Evolutionary conservation across 2,888 invertebrate species (phyloP).

Genomic region (Amiota minor): DNA sequence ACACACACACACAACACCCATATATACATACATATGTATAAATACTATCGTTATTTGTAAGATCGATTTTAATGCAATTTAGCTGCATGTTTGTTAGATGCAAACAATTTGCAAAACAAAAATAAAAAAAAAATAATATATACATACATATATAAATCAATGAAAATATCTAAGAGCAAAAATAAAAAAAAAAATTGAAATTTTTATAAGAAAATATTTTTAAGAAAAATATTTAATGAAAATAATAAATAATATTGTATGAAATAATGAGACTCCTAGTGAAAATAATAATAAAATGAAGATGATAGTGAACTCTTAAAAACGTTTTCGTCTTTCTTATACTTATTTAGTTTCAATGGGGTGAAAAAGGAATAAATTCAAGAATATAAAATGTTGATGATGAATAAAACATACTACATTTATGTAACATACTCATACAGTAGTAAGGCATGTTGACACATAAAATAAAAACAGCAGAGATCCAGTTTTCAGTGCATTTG

Average conservation of each 20-base stretch:
- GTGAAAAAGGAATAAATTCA: no score
- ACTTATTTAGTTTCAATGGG: no score
- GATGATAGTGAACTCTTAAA: not conserved
- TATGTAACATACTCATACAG: no score
- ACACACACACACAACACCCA: not conserved
- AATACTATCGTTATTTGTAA: not conserved
- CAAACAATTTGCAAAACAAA: not conserved
- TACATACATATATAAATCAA: not conserved
- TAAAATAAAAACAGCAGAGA: no score
- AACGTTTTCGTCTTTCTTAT: not conserved
- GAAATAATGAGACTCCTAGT: slow-evolving; percentile 23
- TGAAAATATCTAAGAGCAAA: not conserved
- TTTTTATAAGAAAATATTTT: slow-evolving; percentile 26
- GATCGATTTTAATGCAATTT: slow-evolving; percentile 24
- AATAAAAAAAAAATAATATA: not conserved
- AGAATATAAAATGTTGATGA: no score
- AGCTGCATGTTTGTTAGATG: slow-evolving; percentile 21
- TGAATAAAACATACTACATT: no score
- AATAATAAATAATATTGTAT: slow-evolving; percentile 15
- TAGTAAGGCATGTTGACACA: no score
- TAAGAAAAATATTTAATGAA: slow-evolving; percentile 21
- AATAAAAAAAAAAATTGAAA: not conserved
- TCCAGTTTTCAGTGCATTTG: no score
- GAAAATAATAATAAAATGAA: slow-evolving; percentile 13
- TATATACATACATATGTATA: not conserved